A percentile compares a stretch with the other conserved stretches of the same genome.
These are phyloP conservation scores for Dysmachus trigonus DNA, from an alignment of 2,888 invertebrate genomes.

Conservation along the genomic window DNA sequence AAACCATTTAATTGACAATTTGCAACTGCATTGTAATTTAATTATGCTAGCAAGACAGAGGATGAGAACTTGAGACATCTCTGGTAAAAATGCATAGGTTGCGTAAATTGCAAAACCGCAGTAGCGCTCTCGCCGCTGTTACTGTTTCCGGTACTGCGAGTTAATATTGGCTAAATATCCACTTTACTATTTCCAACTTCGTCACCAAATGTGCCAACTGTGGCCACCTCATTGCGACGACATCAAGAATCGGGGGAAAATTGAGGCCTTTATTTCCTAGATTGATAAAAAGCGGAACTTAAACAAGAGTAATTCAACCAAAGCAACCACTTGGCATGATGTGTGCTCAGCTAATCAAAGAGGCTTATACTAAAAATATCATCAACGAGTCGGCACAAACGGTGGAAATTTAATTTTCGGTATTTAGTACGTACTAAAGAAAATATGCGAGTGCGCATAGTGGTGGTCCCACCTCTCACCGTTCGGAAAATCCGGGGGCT, in stretches of 20 bases:
- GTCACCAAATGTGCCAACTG: not conserved
- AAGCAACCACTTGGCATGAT: slow-evolving; percentile 33
- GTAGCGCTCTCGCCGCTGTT: not conserved
- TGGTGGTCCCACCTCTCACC: slow-evolving; percentile 3
- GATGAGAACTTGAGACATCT: not conserved
- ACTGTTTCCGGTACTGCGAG: not conserved
- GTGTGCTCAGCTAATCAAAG: slow-evolving; percentile 28
- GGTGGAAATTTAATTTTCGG: slow-evolving; percentile 19
- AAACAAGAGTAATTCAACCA: slow-evolving; percentile 36
- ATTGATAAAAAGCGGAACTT: slow-evolving; percentile 26
- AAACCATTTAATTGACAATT: not conserved
- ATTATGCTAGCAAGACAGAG: not conserved
- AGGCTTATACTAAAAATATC: slow-evolving; percentile 33
- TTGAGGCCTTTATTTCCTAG: slow-evolving; percentile 29
- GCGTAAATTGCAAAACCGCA: not conserved
- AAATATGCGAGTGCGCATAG: slow-evolving; percentile 30
- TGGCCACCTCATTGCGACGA: not conserved
- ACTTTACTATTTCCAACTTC: not conserved
- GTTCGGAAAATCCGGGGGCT: slow-evolving; percentile 12
- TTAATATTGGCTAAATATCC: not conserved
- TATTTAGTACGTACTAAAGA: slow-evolving; percentile 19
- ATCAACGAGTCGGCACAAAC: not conserved
- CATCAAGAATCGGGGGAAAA: not conserved
- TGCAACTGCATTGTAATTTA: not conserved
- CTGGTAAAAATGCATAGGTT: not conserved